Percentiles rank a stretch among this genome's conserved stretches.
Conservation (phyloP, 2,797 vertebrate genomes). For the Podargus strigoides region DNA sequence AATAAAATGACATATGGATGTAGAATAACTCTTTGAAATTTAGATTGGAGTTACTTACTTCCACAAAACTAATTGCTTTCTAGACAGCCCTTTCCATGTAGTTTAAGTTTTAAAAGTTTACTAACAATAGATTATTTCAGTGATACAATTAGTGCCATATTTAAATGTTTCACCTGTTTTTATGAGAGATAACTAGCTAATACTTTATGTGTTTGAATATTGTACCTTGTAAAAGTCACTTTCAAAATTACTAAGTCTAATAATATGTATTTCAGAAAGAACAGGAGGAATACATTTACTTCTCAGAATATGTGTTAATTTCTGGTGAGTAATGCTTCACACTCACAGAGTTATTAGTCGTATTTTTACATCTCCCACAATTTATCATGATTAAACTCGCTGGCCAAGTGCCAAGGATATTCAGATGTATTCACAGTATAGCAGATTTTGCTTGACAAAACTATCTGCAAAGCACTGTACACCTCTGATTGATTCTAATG, state of each 20-base stretch:
- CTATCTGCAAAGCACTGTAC: background rate
- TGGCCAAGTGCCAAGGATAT: background rate
- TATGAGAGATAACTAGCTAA: background rate
- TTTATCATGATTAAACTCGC: slow-evolving; percentile 6
- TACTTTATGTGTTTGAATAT: background rate
- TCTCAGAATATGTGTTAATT: background rate
- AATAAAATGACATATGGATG: background rate
- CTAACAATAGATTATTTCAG: background rate
- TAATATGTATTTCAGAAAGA: background rate
- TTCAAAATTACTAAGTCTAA: background rate
- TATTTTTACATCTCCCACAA: background rate
- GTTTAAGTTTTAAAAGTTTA: background rate
- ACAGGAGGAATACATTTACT: background rate
- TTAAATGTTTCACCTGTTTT: background rate
- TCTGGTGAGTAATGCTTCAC: background rate
- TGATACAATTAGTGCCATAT: background rate
- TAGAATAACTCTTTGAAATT: background rate
- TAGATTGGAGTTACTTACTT: background rate
- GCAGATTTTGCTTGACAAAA: background rate
- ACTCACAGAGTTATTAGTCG: background rate
- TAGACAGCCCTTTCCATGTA: background rate
- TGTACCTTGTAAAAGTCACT: background rate
- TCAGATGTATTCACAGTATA: background rate
- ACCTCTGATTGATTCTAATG: background rate
- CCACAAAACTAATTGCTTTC: background rate